phyloP scores from a whole-genome alignment of 2,888 invertebrate species.

The Drosophila limbata region DNA sequence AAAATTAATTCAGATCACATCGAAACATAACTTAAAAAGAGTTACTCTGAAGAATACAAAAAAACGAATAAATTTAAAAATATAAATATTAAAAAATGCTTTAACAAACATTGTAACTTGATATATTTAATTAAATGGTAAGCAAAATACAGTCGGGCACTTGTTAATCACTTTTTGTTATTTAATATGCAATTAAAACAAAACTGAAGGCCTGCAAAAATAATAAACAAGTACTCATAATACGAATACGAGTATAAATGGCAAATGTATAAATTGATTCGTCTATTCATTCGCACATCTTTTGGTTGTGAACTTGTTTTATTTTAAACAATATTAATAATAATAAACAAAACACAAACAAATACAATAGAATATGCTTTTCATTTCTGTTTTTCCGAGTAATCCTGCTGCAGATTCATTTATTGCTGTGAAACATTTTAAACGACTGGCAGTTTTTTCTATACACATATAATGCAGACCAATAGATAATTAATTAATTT shows the following conservation, averaged over 20 bases:
- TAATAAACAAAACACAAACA: conserved; percentile 36
- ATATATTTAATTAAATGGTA: conserved; percentile 52
- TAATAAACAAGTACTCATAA: conserved; percentile 22
- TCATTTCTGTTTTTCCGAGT: conserved; percentile 19
- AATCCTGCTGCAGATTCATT: conserved; percentile 29
- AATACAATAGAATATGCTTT: conserved; percentile 24
- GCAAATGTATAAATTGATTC: conserved; percentile 72
- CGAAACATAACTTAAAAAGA: conserved; percentile 14
- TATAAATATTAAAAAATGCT: conserved; percentile 31
- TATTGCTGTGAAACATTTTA: conserved; percentile 42
- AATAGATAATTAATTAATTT: conserved; percentile 62
- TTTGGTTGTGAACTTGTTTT: conserved; percentile 72
- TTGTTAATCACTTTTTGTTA: conserved; percentile 71
- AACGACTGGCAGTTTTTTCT: conserved; percentile 33
- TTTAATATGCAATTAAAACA: conserved; percentile 65
- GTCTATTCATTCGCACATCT: conserved; percentile 73
- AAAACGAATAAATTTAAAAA: conserved; percentile 3
- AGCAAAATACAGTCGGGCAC: conserved; percentile 45
- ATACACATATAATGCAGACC: conserved; percentile 35
- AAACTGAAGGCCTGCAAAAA: conserved; percentile 43
- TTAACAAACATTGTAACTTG: conserved; percentile 52
- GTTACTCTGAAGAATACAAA: conserved; percentile 7
- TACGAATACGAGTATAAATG: conserved; percentile 22
- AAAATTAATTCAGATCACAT: conserved; percentile 29
- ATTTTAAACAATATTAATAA: conserved; percentile 46